Percentiles rank a stretch among this genome's conserved stretches.
Conservation (phyloP, 2,113 vertebrate genomes). For the Chaetops frenatus region DNA sequence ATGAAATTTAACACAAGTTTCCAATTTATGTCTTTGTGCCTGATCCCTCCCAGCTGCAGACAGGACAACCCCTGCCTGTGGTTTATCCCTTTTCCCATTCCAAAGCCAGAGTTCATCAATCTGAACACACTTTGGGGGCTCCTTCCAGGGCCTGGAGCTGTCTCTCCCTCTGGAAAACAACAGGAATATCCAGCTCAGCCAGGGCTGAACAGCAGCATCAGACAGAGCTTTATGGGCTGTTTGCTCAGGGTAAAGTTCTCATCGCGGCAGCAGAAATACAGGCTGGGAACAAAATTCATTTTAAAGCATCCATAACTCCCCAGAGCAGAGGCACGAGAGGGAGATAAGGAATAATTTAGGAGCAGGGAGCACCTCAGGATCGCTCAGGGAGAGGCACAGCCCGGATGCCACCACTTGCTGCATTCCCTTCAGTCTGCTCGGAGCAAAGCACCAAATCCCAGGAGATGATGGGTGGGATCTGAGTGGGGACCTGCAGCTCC, state of each 20-base stretch:
- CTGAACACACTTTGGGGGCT: background rate
- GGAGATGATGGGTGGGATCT: background rate
- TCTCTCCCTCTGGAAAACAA: fast-evolving
- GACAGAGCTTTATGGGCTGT: background rate
- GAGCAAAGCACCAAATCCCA: no score
- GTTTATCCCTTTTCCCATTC: background rate
- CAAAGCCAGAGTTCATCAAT: background rate
- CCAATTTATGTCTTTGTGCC: no score
- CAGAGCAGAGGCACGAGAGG: background rate
- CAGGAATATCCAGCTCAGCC: background rate
- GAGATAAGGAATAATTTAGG: background rate
- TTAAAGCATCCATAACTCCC: background rate
- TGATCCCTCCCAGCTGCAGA: background rate
- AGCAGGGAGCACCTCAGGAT: background rate
- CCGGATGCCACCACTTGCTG: background rate
- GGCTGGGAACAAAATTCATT: background rate
- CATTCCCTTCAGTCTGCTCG: background rate
- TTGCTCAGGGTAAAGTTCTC: background rate
- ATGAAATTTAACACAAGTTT: no score
- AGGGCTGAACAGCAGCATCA: background rate
- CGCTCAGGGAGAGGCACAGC: no score
- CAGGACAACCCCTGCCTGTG: fast-evolving
- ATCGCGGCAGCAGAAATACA: background rate
- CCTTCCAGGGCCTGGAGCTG: fast-evolving
- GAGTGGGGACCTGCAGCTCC: background rate